Conservation (phyloP, 2,797 vertebrate species). For the Scolopax rusticola region DNA sequence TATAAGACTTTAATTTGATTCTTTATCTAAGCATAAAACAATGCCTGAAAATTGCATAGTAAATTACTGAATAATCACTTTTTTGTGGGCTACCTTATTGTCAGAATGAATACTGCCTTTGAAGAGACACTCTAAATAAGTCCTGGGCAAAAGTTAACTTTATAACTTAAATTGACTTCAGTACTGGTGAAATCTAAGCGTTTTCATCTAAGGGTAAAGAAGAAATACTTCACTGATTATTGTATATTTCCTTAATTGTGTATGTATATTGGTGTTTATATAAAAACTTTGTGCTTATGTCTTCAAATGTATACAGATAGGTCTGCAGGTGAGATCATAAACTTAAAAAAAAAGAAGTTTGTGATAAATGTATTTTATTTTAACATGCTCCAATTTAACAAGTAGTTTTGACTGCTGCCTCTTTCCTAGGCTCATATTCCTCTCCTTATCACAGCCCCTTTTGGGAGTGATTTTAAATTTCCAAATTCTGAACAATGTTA, state of each 20-base stretch:
- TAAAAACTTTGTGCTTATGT: neutral
- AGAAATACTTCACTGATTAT: neutral
- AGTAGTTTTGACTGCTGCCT: neutral
- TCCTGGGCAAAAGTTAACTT: slow-evolving; percentile 39
- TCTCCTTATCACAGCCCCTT: neutral
- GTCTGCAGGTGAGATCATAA: neutral
- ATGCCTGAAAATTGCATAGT: slow-evolving; percentile 72
- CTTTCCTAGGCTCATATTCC: neutral
- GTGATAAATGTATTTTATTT: neutral
- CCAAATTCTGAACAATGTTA: neutral
- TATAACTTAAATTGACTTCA: slow-evolving; percentile 14
- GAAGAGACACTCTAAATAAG: slow-evolving; percentile 36
- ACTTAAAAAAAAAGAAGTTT: neutral
- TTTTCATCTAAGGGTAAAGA: neutral
- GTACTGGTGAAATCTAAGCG: neutral
- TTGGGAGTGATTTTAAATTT: neutral
- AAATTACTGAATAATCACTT: slow-evolving; percentile 74
- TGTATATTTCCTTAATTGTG: neutral
- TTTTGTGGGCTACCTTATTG: slow-evolving; percentile 64
- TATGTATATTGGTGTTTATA: neutral
- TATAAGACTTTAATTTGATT: slow-evolving; percentile 80
- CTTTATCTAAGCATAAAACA: slow-evolving; percentile 76
- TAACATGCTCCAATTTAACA: neutral
- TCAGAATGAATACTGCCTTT: slow-evolving; percentile 46
- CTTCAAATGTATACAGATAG: neutral